Evolutionary conservation across 2,797 vertebrate species (phyloP).

Genomic region (Parotocinclus haroldoi): DNA sequence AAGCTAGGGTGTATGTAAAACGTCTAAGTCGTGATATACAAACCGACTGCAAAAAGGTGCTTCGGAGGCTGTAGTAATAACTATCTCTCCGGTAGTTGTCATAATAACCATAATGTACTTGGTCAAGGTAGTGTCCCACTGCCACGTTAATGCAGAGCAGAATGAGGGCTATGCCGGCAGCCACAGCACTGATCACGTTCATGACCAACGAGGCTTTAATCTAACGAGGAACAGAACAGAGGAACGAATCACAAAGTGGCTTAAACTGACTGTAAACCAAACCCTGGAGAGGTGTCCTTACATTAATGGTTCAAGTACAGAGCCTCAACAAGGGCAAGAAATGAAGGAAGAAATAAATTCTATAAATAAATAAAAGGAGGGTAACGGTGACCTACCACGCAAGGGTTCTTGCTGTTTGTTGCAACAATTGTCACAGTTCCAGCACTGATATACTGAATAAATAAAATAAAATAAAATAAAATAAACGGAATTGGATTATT

Average conservation of each 20-base stretch:
- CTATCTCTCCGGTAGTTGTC: no score
- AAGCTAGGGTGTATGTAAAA: no score
- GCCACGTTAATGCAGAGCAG: not conserved
- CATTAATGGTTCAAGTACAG: no score
- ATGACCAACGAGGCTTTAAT: not conserved
- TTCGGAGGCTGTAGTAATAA: no score
- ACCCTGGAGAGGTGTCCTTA: no score
- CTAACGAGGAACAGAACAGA: not conserved
- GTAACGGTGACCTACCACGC: slow-evolving; percentile 4
- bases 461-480: not conserved
- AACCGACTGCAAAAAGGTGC: no score
- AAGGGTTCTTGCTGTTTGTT: not conserved
- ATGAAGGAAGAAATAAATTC: no score
- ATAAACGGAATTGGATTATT: not conserved
- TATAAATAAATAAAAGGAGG: no score
- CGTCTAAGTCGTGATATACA: no score
- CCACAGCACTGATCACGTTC: not conserved
- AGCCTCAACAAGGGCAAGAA: no score
- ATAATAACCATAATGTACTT: not conserved
- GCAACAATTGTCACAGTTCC: slow-evolving; percentile 1
- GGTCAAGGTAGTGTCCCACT: no score
- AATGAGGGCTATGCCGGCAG: not conserved
- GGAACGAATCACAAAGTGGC: not conserved
- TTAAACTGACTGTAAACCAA: not conserved
- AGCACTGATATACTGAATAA: slow-evolving; percentile 9